Evolutionary conservation across 2,113 vertebrate species (phyloP).

Genomic region (Atractosteus spatula): DNA sequence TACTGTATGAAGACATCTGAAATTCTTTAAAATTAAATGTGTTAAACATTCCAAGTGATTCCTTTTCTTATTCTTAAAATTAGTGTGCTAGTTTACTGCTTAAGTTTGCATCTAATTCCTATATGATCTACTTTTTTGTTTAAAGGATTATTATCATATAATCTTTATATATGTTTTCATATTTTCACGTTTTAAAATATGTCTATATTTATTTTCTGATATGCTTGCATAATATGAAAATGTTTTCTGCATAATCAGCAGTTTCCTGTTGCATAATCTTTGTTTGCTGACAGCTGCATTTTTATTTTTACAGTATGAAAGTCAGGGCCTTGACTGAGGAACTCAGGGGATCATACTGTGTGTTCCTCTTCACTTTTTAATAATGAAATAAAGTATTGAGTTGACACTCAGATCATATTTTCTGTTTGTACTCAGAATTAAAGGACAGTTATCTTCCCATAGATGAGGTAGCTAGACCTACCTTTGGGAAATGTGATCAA

Average conservation of each 20-base stretch:
- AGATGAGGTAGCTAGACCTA: not conserved
- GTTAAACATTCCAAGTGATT: too few species aligned
- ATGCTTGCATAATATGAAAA: constrained; percentile 13
- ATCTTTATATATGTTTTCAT: too few species aligned
- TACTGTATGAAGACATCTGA: too few species aligned
- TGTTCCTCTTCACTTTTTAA: not conserved
- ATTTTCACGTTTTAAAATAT: too few species aligned
- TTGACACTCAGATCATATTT: not conserved
- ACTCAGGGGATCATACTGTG: too few species aligned
- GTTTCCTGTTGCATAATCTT: constrained; percentile 5
- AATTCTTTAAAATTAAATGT: too few species aligned
- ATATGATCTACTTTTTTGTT: too few species aligned
- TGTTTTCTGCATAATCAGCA: constrained; percentile 17
- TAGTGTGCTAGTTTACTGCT: too few species aligned
- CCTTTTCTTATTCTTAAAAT: too few species aligned
- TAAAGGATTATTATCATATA: too few species aligned
- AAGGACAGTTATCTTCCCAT: not conserved
- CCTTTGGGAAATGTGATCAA: constrained; percentile 7
- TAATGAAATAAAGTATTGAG: constrained; percentile 1
- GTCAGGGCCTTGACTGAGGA: not conserved
- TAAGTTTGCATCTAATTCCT: too few species aligned
- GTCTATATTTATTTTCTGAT: not conserved
- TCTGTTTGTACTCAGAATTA: not conserved
- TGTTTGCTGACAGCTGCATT: constrained; percentile 8
- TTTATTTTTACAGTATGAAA: constrained; percentile 6